Conservation (phyloP, 1,140 invertebrate species). For the Geopemphigus sp. region DNA sequence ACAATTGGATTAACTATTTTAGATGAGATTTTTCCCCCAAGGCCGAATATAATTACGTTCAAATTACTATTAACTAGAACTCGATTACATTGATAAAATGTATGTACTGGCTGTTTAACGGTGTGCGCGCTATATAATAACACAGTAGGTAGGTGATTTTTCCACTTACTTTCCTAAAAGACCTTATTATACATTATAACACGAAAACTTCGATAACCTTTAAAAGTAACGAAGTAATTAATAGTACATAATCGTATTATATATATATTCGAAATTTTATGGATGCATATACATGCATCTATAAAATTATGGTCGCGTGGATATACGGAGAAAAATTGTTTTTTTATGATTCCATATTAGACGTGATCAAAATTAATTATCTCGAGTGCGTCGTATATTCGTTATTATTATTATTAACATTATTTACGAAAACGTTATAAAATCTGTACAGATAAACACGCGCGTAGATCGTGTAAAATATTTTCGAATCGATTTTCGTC, state of each 20-base stretch:
- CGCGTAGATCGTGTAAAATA: background rate
- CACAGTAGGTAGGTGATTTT: background rate
- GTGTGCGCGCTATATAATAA: background rate
- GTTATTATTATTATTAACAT: no score
- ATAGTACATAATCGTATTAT: background rate
- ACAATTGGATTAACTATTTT: background rate
- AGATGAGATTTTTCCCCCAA: background rate
- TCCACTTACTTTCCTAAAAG: conserved; percentile 4
- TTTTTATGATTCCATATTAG: background rate
- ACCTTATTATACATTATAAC: background rate
- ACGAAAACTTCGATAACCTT: conserved; percentile 8
- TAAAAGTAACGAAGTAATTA: conserved; percentile 16
- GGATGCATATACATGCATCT: background rate
- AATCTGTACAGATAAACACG: background rate
- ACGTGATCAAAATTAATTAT: background rate
- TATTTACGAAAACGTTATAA: no score
- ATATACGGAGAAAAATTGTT: background rate
- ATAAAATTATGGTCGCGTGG: no score
- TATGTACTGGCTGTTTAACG: background rate
- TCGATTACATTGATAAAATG: conserved; percentile 23
- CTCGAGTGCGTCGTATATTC: background rate
- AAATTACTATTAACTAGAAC: conserved; percentile 24
- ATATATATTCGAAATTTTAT: background rate
- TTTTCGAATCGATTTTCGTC: background rate
- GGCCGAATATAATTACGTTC: background rate